Percentiles rank a stretch among this genome's conserved stretches.
Conservation (phyloP, 2,113 vertebrate genomes). For the Dinomys branickii region DNA sequence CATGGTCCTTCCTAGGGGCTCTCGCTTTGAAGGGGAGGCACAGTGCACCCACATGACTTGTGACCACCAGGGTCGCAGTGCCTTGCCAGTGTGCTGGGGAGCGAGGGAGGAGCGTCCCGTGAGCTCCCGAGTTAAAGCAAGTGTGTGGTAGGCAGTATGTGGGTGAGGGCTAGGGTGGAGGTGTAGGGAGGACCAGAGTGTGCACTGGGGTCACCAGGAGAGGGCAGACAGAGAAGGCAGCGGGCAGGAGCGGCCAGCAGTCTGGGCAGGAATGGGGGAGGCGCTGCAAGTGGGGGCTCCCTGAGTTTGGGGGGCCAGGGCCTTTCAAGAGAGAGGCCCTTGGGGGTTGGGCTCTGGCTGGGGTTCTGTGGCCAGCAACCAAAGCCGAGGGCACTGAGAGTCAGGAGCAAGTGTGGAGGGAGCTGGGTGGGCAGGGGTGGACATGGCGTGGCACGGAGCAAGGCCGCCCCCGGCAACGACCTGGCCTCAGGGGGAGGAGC, state of each 20-base stretch:
- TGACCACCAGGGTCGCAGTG: background rate
- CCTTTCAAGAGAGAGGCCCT: background rate
- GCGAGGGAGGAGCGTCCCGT: fast-evolving
- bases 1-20: background rate
- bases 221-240: background rate
- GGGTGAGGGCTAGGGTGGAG: background rate
- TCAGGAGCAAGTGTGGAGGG: background rate
- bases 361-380: background rate
- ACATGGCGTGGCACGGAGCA: background rate
- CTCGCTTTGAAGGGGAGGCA: background rate
- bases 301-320: background rate
- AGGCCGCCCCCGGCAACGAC: background rate
- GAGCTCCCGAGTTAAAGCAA: background rate
- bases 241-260: too few relatives aligned
- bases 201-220: fast-evolving
- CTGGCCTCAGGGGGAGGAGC: background rate
- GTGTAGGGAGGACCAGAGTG: background rate
- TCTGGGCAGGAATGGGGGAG: background rate
- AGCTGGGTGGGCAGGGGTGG: background rate
- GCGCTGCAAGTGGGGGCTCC: background rate
- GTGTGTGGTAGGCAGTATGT: background rate
- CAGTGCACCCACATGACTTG: background rate
- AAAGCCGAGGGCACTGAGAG: background rate
- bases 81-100: background rate
- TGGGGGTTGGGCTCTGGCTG: background rate